Conservation (phyloP, 2,113 vertebrate genomes). For the Aphyosemion australe region DNA sequence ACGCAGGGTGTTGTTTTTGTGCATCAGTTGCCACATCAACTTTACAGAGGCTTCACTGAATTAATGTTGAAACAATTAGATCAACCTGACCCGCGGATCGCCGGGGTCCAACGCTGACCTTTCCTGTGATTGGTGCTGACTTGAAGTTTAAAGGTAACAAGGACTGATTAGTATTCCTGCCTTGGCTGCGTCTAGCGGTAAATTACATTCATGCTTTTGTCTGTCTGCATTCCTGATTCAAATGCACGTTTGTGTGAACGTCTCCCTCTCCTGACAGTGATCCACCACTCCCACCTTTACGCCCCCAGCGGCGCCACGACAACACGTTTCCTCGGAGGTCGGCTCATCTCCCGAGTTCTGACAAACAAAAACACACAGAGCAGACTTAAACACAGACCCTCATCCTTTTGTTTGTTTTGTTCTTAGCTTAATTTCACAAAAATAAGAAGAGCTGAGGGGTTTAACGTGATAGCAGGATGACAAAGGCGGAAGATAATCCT, state of each 20-base stretch:
- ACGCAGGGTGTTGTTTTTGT: not conserved
- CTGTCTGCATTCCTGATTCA: slow-evolving; percentile 43
- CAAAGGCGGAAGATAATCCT: slow-evolving; percentile 60
- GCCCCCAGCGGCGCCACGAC: slow-evolving; percentile 48
- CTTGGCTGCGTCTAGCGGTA: slow-evolving; percentile 25
- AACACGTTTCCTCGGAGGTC: slow-evolving; percentile 64
- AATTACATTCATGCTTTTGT: slow-evolving; percentile 58
- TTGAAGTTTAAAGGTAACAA: slow-evolving; percentile 61
- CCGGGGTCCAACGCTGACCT: slow-evolving; percentile 64
- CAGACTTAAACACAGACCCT: slow-evolving; percentile 12
- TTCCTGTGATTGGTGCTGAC: slow-evolving; percentile 61
- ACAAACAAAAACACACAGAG: slow-evolving; percentile 8
- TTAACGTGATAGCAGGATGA: slow-evolving; percentile 56
- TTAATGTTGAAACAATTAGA: slow-evolving; percentile 59
- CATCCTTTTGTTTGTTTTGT: slow-evolving; percentile 55
- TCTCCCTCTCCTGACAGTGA: slow-evolving; percentile 47
- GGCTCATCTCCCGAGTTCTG: slow-evolving; percentile 36
- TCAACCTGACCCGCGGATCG: slow-evolving; percentile 34
- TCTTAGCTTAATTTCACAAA: slow-evolving; percentile 56
- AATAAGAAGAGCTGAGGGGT: slow-evolving; percentile 41
- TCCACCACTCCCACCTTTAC: slow-evolving; percentile 36
- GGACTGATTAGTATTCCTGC: slow-evolving; percentile 70
- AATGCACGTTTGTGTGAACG: slow-evolving; percentile 39
- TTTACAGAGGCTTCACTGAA: slow-evolving; percentile 28
- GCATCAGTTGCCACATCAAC: slow-evolving; percentile 6